Percentiles rank a stretch among this genome's conserved stretches.
Conservation (phyloP, 2,113 vertebrate species). For the Zosterops hypoxanthus region DNA sequence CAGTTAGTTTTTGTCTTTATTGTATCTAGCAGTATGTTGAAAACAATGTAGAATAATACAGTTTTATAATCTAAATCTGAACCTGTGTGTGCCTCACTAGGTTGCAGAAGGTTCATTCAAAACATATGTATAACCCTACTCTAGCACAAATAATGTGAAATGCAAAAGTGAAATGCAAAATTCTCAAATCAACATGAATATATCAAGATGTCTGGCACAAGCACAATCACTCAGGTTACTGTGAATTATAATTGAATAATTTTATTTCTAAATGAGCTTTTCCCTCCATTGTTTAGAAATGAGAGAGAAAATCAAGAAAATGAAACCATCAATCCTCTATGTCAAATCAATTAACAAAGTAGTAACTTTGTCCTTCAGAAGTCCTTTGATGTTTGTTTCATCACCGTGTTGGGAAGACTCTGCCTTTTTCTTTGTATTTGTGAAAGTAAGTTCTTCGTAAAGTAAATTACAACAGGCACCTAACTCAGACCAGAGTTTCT, state of each 20-base stretch:
- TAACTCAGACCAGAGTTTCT: background rate
- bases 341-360: background rate
- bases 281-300: background rate
- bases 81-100: background rate
- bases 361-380: background rate
- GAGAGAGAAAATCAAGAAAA: background rate
- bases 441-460: background rate
- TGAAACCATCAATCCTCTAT: background rate
- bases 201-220: background rate
- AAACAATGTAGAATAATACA: background rate
- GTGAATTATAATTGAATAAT: background rate
- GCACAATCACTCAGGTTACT: background rate
- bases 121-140: background rate
- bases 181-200: background rate
- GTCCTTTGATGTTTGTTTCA: background rate
- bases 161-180: background rate
- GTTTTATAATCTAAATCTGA: background rate
- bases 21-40: background rate
- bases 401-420: background rate
- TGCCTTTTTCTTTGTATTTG: background rate
- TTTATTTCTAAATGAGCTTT: background rate
- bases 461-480: background rate
- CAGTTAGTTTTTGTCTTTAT: background rate
- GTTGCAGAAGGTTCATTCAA: background rate
- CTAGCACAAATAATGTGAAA: background rate